Evolutionary conservation across 2,888 invertebrate genomes (phyloP), one percentile per base, ranked within the genome.

Genomic region (Tigriopus californicus): DNA sequence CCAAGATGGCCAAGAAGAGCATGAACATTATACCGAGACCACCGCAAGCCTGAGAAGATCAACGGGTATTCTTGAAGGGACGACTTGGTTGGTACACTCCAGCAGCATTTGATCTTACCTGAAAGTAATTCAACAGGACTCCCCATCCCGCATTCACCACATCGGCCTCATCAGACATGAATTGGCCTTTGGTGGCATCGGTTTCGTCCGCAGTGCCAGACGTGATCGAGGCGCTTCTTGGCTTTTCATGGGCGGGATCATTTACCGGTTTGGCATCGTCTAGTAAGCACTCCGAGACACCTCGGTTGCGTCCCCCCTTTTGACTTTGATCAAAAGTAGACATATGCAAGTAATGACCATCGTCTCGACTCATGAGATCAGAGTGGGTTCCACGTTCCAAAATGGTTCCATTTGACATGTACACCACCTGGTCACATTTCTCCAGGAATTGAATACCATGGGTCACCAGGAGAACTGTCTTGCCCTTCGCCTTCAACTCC

Each of bases 351-450:
- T 33, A 33, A 33, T 33, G 33, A 33, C 33, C 33, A 33, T 33
- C 33, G 33, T 33, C 33, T 33, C 33, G 60, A 1, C 63, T 64
- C 64, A 73, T 66, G 44, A 77, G 66, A 15, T 70, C 66, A 4
- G 67, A 64, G 64, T 76, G 75, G 10, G 69, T 68, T 1, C 75
- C 76, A 58, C 68, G 65, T 62, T 74, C 75, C 11, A 67, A 66
- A 8, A 76, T 69, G 52, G 65, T 62, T 4, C 76, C 76, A 60
- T 72, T 71, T 62, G 73, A 71, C 66, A 76, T 67, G 61, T 72
- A 71, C 25, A 76, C 63, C 13, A 76, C 70, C 57, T 71, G 67
- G 65, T 76, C 74, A 68, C 76, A 76, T 61, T 71, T 67, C 54
- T 69, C 67, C 33, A 76, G 66, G 65, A 74, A 72, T 74, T 76